phyloP scores from a whole-genome alignment of 2,113 vertebrate species.

The Physeter macrocephalus region DNA sequence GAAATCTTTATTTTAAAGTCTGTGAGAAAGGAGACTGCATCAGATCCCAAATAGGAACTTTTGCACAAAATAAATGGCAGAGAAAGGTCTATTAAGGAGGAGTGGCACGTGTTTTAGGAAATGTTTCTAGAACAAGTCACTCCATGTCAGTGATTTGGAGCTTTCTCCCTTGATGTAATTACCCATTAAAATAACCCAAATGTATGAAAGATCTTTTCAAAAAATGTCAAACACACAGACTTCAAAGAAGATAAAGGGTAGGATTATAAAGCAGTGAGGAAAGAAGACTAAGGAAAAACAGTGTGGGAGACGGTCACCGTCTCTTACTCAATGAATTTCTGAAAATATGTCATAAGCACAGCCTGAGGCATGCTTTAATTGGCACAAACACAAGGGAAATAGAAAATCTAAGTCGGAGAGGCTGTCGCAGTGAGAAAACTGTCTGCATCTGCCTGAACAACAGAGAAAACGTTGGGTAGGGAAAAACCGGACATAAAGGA shows the following conservation, averaged over 20 bases:
- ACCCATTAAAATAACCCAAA: not conserved
- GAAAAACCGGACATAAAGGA: not conserved
- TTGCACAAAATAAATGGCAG: not conserved
- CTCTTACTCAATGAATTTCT: slow-evolving; percentile 8
- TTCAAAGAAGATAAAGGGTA: slow-evolving; percentile 20
- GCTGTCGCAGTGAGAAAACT: not conserved
- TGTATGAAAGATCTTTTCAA: not conserved
- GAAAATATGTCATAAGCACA: slow-evolving; percentile 20
- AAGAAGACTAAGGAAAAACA: not conserved
- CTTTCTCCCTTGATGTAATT: not conserved
- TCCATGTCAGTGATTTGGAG: not conserved
- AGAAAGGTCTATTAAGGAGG: not conserved
- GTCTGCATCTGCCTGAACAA: not conserved
- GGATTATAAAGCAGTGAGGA: not conserved
- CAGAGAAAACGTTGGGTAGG: not conserved
- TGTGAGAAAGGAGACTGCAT: not conserved
- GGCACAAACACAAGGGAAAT: slow-evolving; percentile 36
- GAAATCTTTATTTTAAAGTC: not conserved
- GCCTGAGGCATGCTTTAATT: slow-evolving; percentile 45
- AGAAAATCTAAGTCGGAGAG: slow-evolving; percentile 39
- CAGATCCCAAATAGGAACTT: not conserved
- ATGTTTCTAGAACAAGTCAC: slow-evolving; percentile 16
- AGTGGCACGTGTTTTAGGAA: not conserved
- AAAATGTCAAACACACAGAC: not conserved
- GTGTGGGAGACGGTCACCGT: not conserved